Percentiles rank a stretch among this genome's conserved stretches.
Evolutionary conservation across 2,113 vertebrate genomes (phyloP).

Genomic region (Rallus limicola): DNA sequence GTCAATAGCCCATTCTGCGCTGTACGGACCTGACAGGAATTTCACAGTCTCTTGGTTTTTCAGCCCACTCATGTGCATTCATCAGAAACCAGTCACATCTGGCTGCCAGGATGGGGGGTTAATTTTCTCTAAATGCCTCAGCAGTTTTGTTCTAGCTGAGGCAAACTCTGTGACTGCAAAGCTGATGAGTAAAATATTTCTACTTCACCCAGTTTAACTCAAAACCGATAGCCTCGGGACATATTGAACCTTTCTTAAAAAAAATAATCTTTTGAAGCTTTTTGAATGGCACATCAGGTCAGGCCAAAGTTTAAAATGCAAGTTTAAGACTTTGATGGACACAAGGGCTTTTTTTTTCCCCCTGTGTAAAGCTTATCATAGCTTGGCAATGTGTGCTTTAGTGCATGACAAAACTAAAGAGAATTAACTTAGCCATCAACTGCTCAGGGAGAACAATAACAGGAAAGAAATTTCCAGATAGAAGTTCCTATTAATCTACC

Average conservation of each 20-base stretch:
- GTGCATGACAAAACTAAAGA: constrained; percentile 98
- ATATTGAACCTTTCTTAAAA: constrained; percentile 91
- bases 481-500: constrained; percentile 87
- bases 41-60: constrained; percentile 99
- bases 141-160: constrained; percentile 99
- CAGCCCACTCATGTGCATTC: constrained; percentile 99
- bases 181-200: constrained; percentile 99
- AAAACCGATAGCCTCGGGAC: constrained; percentile 99
- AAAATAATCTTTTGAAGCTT: constrained; percentile 92
- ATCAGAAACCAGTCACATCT: constrained; percentile 99
- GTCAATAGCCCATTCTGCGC: constrained; percentile 99
- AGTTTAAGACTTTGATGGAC: constrained; percentile 94
- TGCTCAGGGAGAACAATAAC: constrained; percentile 94
- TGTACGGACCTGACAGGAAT: constrained; percentile 99
- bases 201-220: constrained; percentile 99
- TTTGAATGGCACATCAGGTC: constrained; percentile 94
- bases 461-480: constrained; percentile 90
- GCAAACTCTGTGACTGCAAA: constrained; percentile 99
- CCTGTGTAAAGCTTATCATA: constrained; percentile 90
- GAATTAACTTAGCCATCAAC: constrained; percentile 99
- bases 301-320: constrained; percentile 94
- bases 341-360: constrained; percentile 76
- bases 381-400: constrained; percentile 92
- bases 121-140: constrained; percentile 99
- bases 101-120: constrained; percentile 99